phyloP scores from a whole-genome alignment of 2,797 vertebrate genomes.

The Eurystomus glaucurus region DNA sequence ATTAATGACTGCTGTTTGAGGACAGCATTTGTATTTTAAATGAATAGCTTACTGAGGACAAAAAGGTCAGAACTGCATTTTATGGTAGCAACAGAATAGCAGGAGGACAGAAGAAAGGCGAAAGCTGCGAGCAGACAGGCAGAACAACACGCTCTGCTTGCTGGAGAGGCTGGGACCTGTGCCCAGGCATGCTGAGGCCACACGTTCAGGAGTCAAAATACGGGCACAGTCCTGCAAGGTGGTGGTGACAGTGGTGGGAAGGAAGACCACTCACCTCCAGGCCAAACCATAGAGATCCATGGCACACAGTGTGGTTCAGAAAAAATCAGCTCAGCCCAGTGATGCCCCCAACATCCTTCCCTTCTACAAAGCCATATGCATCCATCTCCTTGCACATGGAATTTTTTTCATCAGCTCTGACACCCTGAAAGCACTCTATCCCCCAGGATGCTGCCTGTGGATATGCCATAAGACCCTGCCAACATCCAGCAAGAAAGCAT shows the following conservation, averaged over 20 bases:
- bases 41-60: conserved; percentile 75
- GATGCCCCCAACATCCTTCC: neutral
- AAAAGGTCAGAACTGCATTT: conserved; percentile 79
- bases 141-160: conserved; percentile 40
- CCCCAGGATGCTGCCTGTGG: rapidly evolving
- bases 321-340: rapidly evolving
- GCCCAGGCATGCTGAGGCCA: neutral
- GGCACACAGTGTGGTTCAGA: neutral
- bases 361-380: neutral
- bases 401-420: neutral
- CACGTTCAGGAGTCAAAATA: neutral
- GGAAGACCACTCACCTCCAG: neutral
- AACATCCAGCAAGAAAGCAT: neutral
- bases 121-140: conserved; percentile 11
- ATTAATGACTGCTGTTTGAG: conserved; percentile 78
- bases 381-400: neutral
- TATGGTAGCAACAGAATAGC: conserved; percentile 34
- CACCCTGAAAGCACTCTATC: neutral
- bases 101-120: conserved; percentile 42
- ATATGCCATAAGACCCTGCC: neutral
- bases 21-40: conserved; percentile 78
- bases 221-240: rapidly evolving
- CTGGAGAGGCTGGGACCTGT: neutral
- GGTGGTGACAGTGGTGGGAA: rapidly evolving
- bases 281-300: neutral